Percentiles rank a stretch among this genome's conserved stretches.
These are phyloP conservation scores for Slavum lentiscoides DNA, from an alignment of 2,888 invertebrate genomes.

Conservation along the genomic window DNA sequence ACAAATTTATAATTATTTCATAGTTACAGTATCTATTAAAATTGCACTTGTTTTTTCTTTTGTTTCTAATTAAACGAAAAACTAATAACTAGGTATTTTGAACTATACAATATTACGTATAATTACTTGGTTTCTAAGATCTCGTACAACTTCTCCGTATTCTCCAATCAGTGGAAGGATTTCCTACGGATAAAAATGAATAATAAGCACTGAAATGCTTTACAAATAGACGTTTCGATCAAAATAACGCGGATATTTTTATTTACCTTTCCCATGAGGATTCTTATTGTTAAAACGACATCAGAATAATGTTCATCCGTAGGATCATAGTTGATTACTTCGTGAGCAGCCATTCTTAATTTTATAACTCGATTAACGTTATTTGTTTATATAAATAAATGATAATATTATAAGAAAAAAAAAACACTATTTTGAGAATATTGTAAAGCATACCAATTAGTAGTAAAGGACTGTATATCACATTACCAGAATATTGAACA, in stretches of 20 bases:
- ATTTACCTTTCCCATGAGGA: constrained; percentile 47
- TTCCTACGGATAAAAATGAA: constrained; percentile 70
- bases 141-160: constrained; percentile 99
- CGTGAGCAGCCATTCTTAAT: constrained; percentile 25
- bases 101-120: neutral
- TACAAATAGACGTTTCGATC: too few species aligned
- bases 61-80: neutral
- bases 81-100: too few species aligned
- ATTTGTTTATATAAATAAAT: neutral
- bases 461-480: too few species aligned
- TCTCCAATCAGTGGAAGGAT: constrained; percentile 96
- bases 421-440: neutral
- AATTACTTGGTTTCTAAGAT: constrained; percentile 97
- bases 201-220: neutral
- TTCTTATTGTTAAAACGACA: constrained; percentile 43
- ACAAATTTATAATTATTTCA: too few species aligned
- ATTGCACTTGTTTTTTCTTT: too few species aligned
- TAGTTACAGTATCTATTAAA: too few species aligned
- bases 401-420: neutral
- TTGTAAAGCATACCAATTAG: too few species aligned
- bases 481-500: too few species aligned
- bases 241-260: neutral
- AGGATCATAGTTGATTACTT: constrained; percentile 41
- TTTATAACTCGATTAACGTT: neutral
- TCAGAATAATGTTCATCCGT: constrained; percentile 42